Evolutionary conservation across 2,113 vertebrate species (phyloP).

Genomic region (Onychostoma macrolepis): DNA sequence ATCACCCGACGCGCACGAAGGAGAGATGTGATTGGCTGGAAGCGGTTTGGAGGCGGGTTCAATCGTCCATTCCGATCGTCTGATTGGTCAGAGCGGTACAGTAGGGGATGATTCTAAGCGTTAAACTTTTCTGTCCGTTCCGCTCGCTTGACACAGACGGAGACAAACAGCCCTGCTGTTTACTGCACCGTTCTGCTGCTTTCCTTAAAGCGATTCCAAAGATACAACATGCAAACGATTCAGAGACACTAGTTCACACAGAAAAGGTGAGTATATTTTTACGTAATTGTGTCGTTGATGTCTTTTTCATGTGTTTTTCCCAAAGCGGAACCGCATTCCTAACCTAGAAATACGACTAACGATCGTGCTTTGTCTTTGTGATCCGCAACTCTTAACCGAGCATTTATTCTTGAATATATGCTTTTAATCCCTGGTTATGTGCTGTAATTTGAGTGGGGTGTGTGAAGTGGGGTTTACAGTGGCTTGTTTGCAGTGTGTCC

Average conservation of each 20-base stretch:
- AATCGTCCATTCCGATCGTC: background rate
- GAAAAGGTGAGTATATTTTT: slow-evolving; percentile 8
- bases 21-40: slow-evolving; percentile 44
- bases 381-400: background rate
- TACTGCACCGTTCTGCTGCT: background rate
- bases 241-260: background rate
- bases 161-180: background rate
- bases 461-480: background rate
- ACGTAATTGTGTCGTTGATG: background rate
- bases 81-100: slow-evolving; percentile 36
- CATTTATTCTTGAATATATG: background rate
- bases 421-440: background rate
- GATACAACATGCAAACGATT: background rate
- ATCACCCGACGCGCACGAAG: background rate
- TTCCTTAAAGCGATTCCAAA: background rate
- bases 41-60: slow-evolving; percentile 37
- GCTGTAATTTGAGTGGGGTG: no score
- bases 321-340: background rate
- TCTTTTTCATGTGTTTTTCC: background rate
- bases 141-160: background rate
- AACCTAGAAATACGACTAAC: background rate
- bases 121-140: background rate
- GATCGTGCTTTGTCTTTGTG: background rate
- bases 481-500: background rate
- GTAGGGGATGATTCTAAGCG: background rate